Evolutionary conservation across 2,888 invertebrate species (phyloP).

Genomic region (Tricholauxania praeusta): DNA sequence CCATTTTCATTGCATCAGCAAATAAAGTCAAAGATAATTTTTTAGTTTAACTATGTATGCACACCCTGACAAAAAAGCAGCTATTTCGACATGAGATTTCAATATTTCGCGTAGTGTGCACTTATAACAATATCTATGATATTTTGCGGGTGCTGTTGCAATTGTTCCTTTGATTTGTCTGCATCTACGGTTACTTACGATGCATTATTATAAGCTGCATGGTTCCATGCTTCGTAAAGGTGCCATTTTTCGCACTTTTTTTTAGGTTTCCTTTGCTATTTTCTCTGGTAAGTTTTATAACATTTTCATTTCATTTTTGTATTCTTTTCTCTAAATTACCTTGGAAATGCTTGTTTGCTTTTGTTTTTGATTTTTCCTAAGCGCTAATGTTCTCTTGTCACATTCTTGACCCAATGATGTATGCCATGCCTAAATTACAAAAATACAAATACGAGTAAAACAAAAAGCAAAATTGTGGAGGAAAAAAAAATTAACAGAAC

Average conservation of each 20-base stretch:
- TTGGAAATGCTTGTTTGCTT: background rate
- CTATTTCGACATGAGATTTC: too few species aligned
- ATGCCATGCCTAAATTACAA: conserved; percentile 5
- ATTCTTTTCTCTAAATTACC: background rate
- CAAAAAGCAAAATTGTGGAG: conserved; percentile 2
- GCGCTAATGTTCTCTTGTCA: background rate
- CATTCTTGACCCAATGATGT: conserved; percentile 18
- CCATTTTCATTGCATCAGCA: too few species aligned
- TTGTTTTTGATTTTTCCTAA: background rate
- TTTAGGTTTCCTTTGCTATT: conserved; percentile 20
- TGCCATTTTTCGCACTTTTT: conserved; percentile 60
- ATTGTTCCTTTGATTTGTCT: too few species aligned
- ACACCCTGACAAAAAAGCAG: too few species aligned
- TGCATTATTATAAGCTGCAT: too few species aligned
- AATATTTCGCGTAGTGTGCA: too few species aligned
- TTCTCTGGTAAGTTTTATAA: background rate
- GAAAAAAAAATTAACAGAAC: background rate
- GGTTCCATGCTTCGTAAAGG: conserved; percentile 48
- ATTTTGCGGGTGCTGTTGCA: too few species aligned
- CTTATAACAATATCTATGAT: too few species aligned
- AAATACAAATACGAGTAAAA: conserved; percentile 10
- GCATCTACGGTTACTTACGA: too few species aligned
- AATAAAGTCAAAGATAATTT: too few species aligned
- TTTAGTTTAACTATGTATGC: too few species aligned
- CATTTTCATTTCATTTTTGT: conserved; percentile 6